phyloP scores from a whole-genome alignment of 2,888 invertebrate genomes.

The Lomographa bimaculata region DNA sequence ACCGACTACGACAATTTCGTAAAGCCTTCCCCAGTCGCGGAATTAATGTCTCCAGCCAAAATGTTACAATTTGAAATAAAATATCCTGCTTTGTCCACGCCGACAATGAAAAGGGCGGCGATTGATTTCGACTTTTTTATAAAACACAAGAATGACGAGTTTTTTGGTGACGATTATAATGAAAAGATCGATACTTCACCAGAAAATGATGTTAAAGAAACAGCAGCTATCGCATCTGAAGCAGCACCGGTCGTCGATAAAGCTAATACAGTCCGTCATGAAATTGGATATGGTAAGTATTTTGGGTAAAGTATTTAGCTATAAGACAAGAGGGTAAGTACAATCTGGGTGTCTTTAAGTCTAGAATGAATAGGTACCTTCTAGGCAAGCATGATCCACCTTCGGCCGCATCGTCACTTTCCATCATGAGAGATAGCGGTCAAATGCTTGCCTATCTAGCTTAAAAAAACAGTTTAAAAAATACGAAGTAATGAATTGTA shows the following conservation, averaged over 20 bases:
- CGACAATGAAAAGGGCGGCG: conserved; percentile 74
- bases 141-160: conserved; percentile 64
- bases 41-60: conserved; percentile 73
- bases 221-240: conserved; percentile 32
- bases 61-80: conserved; percentile 75
- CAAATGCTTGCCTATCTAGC: no score
- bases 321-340: no score
- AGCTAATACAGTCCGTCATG: conserved; percentile 67
- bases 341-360: no score
- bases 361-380: no score
- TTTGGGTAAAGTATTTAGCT: conserved; percentile 22
- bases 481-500: no score
- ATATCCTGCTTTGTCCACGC: conserved; percentile 57
- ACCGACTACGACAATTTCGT: conserved; percentile 61
- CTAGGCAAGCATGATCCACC: no score
- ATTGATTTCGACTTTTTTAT: conserved; percentile 73
- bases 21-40: conserved; percentile 66
- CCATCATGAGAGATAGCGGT: no score
- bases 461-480: no score
- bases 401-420: no score
- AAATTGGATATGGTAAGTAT: conserved; percentile 75
- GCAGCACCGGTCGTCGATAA: conserved; percentile 69
- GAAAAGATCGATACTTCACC: conserved; percentile 13
- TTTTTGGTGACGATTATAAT: conserved; percentile 51
- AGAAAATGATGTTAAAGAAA: conserved; percentile 26